Evolutionary conservation across 2,888 invertebrate genomes (phyloP), one percentile per base, ranked within the genome.

Genomic region (Diploptera punctata): DNA sequence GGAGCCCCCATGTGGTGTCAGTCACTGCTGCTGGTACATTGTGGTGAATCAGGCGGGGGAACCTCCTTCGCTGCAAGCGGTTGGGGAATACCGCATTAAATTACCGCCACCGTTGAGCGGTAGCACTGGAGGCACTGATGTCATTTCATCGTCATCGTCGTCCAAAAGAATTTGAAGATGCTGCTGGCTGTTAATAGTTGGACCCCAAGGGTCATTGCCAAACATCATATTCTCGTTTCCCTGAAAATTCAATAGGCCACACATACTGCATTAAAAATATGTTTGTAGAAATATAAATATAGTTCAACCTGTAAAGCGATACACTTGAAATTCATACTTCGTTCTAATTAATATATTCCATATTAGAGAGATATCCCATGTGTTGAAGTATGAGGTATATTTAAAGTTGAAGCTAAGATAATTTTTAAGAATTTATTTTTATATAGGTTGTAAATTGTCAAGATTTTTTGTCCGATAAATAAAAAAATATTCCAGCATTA

Each of bases 191-290:
- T 57, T 57, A 29, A 29, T 19, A 29, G 57, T n/a, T 24, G 26
- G 29, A 47, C 44, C 73, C 86, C 86, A 86, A 81, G 84, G 81
- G 83, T 85, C 85, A 81, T 84, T 77, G 70, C 75, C 76, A 73
- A 76, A 84, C 86, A 87, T 87, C 87, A 87, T 85, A 87, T 87
- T 85, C 86, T 87, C 86, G 87, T 87, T 86, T 87, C 87, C 87
- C 87, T 87, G 85, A 82, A 85, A 85, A n/a, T n/a, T 33, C 10
- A 26, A 43, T 10, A 72, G 61, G 16, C 5, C n/a, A 29, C 29
- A 57, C 1, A 57, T 13, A 7, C 57, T 31, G 31, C 57, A 29
- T 31, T 57, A 29, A n/a, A 52, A 21, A 24, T 4, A 24, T n/a
- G n/a, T n/a, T n/a, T n/a, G n/a, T n/a, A n/a, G n/a, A n/a, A n/a